Percentiles rank a stretch among this genome's conserved stretches.
Conservation (phyloP, 2,797 vertebrate species). For the Microcaecilia unicolor region DNA sequence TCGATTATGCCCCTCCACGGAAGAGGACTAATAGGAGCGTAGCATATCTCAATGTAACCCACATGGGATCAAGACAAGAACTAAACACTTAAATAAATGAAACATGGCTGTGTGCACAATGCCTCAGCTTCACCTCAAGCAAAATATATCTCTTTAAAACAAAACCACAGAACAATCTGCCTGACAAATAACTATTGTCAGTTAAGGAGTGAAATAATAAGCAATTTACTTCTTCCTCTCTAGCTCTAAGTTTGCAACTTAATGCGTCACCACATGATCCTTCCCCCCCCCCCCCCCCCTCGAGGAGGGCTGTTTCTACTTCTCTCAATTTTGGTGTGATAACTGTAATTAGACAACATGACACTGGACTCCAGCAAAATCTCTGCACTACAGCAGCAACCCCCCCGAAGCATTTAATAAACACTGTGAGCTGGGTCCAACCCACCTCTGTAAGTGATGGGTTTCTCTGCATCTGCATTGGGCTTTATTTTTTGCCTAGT, state of each 20-base stretch:
- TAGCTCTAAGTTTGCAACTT: slow-evolving; percentile 7
- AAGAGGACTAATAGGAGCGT: too few relatives aligned
- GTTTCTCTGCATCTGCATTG: neutral
- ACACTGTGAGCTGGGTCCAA: neutral
- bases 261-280: slow-evolving; percentile 4
- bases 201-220: neutral
- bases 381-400: slow-evolving; percentile 13
- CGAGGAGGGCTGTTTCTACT: slow-evolving; percentile 11
- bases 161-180: too few relatives aligned
- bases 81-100: too few relatives aligned
- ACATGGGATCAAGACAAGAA: too few relatives aligned
- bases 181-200: too few relatives aligned
- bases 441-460: neutral
- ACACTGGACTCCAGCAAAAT: slow-evolving; percentile 29
- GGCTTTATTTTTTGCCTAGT: neutral
- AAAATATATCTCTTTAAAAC: too few relatives aligned
- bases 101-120: too few relatives aligned
- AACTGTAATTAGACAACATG: slow-evolving; percentile 34
- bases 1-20: too few relatives aligned
- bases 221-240: neutral
- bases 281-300: too few relatives aligned
- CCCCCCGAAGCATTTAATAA: slow-evolving; percentile 17
- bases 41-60: too few relatives aligned
- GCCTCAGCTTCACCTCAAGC: too few relatives aligned
- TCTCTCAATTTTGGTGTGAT: slow-evolving; percentile 23